phyloP scores from a whole-genome alignment of 2,797 vertebrate genomes.

The Rhincodon typus region DNA sequence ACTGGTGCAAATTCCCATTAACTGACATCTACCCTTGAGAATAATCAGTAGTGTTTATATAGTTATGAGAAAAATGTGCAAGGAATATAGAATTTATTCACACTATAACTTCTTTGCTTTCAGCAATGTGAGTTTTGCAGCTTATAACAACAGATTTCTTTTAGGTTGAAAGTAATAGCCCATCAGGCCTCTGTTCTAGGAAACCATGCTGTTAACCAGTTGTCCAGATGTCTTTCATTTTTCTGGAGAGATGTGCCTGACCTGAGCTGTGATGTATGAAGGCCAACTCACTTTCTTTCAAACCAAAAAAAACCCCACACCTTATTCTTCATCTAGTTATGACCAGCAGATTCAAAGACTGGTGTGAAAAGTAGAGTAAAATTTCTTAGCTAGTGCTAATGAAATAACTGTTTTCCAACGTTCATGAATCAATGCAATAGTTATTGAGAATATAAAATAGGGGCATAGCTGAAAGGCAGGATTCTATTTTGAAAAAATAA shows the following conservation, averaged over 20 bases:
- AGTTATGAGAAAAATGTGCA: neutral
- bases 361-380: neutral
- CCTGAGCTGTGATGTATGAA: neutral
- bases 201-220: neutral
- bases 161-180: neutral
- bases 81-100: neutral
- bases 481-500: neutral
- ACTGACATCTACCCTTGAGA: neutral
- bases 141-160: neutral
- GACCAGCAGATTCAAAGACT: neutral
- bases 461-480: neutral
- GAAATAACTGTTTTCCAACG: neutral
- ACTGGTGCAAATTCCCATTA: neutral
- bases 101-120: neutral
- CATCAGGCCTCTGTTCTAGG: no score
- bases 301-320: no score
- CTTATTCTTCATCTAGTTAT: neutral
- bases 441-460: neutral
- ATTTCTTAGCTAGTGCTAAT: neutral
- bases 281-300: neutral
- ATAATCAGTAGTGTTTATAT: neutral
- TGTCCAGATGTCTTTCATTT: neutral
- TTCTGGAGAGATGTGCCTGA: neutral
- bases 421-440: neutral
- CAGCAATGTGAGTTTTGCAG: neutral